Base-by-base conservation (phyloP, 1,140 invertebrate species). In the Agrypnia vestita region DNA sequence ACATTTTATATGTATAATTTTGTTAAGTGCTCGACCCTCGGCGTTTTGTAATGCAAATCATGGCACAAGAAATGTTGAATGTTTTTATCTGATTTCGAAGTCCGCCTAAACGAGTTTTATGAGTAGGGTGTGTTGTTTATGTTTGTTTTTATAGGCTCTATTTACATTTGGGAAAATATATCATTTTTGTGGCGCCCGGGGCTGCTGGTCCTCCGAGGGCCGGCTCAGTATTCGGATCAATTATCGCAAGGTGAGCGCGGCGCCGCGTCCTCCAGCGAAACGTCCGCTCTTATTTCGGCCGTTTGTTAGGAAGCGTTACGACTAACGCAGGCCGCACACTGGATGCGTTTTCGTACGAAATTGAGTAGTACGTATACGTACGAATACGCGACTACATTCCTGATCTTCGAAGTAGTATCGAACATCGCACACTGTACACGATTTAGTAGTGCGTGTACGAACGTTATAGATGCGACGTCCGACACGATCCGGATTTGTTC, bases 191-290 rank as follows among this genome's bases (percentile, higher is more conserved):
- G 11, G 15, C n/a, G 49, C 78, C 43, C 53, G 43, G 44, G 71
- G 78, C 78, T 61, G 35, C 74, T 74, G 13, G 78, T 17, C 74
- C 62, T 72, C 71, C 79, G 76, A 80, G 79, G 79, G 79, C 71
- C 71, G 79, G 46, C 71, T 80, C 53, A 56, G 71, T 71, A 46
- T 47, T 17, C 51, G 12, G 73, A 80, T 80, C 79, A 80, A 80
- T 80, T 80, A 80, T 76, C 79, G 73, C 79, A 80, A 80, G 79
- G 79, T 80, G 79, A 72, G 56, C 69, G n/a, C n/a, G 3, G 3
- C 25, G 53, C 19, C 15, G 13, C n/a, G 6, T 13, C 53, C 53
- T 56, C 15, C 12, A 56, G 53, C 53, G n/a, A 56, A 56, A 56
- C n/a, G 53, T 7, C n/a, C 11, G 53, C 6, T 56, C 15, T 19